phyloP scores from a whole-genome alignment of 2,113 vertebrate genomes.

The Amblyopsis rosae region DNA sequence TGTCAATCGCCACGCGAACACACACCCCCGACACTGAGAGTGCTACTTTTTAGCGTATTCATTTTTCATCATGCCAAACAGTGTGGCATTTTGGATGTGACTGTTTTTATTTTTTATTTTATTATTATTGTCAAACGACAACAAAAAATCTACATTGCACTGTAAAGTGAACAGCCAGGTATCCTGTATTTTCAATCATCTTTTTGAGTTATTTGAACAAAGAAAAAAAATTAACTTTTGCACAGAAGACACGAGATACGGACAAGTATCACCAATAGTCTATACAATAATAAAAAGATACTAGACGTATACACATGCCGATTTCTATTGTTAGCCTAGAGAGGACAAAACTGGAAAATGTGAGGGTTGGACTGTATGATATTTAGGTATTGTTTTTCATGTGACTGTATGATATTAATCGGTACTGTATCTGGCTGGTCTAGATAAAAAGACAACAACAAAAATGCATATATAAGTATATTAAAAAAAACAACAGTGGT shows the following conservation, averaged over 20 bases:
- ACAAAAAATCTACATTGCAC: conserved; percentile 40
- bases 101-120: conserved; percentile 51
- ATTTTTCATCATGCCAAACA: conserved; percentile 68
- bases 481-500: conserved; percentile 84
- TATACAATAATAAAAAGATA: conserved; percentile 68
- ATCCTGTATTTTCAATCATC: conserved; percentile 68
- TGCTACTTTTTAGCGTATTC: conserved; percentile 42
- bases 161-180: conserved; percentile 72
- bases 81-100: conserved; percentile 61
- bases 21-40: conserved; percentile 19
- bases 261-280: conserved; percentile 79
- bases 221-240: conserved; percentile 68
- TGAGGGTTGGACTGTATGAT: conserved; percentile 65
- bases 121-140: conserved; percentile 46
- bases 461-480: conserved; percentile 83
- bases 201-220: conserved; percentile 61
- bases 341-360: conserved; percentile 50
- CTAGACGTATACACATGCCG: conserved; percentile 69
- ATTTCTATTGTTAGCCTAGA: conserved; percentile 61
- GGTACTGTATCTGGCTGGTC: conserved; percentile 94
- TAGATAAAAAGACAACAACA: conserved; percentile 83
- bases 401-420: conserved; percentile 75
- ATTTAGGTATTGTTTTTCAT: conserved; percentile 71
- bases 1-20: conserved; percentile 29
- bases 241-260: conserved; percentile 86